Conservation (phyloP, 2,113 vertebrate genomes). For the Murina feae region DNA sequence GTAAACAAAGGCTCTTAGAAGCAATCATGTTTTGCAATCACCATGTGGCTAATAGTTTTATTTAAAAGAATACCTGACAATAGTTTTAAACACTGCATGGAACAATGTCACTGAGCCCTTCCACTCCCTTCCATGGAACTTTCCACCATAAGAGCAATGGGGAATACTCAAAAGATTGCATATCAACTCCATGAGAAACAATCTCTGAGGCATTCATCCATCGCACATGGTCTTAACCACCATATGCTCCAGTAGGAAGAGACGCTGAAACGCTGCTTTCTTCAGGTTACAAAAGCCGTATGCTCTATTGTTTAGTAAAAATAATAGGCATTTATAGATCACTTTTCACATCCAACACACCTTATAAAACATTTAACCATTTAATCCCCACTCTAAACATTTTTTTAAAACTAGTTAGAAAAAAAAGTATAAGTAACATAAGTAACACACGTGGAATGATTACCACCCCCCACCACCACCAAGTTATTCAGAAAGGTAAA, state of each 20-base stretch:
- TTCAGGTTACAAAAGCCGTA: constrained; percentile 68
- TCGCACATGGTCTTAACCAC: constrained; percentile 46
- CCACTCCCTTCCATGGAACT: constrained; percentile 41
- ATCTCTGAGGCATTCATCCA: constrained; percentile 47
- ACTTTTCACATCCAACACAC: constrained; percentile 67
- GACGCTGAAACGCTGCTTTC: constrained; percentile 65
- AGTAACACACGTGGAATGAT: neutral
- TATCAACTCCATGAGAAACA: constrained; percentile 39
- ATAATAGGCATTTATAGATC: constrained; percentile 69
- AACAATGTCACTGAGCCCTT: constrained; percentile 28
- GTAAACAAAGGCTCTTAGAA: constrained; percentile 58
- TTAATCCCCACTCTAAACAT: constrained; percentile 25
- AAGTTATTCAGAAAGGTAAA: constrained; percentile 40
- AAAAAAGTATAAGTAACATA: neutral
- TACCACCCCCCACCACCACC: neutral
- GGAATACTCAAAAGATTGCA: constrained; percentile 51
- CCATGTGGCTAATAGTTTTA: constrained; percentile 66
- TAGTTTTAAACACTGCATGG: constrained; percentile 55
- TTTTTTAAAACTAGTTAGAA: neutral
- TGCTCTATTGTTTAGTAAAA: constrained; percentile 68
- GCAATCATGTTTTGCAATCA: constrained; percentile 60
- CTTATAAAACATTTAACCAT: constrained; percentile 63
- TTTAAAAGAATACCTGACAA: constrained; percentile 50
- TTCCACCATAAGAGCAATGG: constrained; percentile 46
- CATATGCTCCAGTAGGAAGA: constrained; percentile 62